A percentile compares a stretch with the other conserved stretches of the same genome.
Conservation (phyloP, 2,888 invertebrate genomes). For the Yponomeuta cagnagella region DNA sequence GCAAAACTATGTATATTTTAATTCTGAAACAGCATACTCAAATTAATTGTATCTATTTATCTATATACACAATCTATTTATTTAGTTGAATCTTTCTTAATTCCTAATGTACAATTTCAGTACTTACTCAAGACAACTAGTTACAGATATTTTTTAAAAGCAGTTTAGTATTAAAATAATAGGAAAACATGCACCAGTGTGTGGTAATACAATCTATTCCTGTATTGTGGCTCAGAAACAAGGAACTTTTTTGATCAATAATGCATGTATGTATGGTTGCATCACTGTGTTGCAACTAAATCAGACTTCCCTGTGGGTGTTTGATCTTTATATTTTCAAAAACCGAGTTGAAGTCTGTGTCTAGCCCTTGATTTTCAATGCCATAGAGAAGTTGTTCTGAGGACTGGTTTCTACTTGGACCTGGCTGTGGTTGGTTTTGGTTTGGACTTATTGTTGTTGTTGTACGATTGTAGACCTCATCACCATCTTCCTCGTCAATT, state of each 20-base stretch:
- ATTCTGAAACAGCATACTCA: too few relatives aligned
- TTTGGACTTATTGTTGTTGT: slow-evolving; percentile 41
- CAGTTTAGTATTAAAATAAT: background rate
- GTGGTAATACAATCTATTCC: background rate
- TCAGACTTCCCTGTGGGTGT: slow-evolving; percentile 55
- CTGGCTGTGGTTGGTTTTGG: slow-evolving; percentile 40
- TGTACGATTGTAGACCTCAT: slow-evolving; percentile 68
- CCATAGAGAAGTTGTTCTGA: slow-evolving; percentile 70
- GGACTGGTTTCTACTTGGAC: slow-evolving; percentile 63
- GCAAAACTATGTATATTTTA: slow-evolving; percentile 1
- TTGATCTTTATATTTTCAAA: slow-evolving; percentile 78
- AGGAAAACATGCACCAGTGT: background rate
- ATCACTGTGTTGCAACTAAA: slow-evolving; percentile 28
- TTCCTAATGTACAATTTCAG: too few relatives aligned
- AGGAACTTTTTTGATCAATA: background rate
- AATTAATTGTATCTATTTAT: background rate
- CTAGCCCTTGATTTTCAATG: slow-evolving; percentile 76
- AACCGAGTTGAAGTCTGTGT: slow-evolving; percentile 78
- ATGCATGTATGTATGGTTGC: background rate
- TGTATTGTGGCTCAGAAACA: background rate
- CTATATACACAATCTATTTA: background rate
- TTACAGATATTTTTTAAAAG: background rate
- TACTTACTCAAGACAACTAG: too few relatives aligned
- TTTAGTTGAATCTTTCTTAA: too few relatives aligned
- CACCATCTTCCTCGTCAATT: slow-evolving; percentile 56